Conservation (phyloP, 1,140 invertebrate species). For the Sminthurides bifidus region DNA sequence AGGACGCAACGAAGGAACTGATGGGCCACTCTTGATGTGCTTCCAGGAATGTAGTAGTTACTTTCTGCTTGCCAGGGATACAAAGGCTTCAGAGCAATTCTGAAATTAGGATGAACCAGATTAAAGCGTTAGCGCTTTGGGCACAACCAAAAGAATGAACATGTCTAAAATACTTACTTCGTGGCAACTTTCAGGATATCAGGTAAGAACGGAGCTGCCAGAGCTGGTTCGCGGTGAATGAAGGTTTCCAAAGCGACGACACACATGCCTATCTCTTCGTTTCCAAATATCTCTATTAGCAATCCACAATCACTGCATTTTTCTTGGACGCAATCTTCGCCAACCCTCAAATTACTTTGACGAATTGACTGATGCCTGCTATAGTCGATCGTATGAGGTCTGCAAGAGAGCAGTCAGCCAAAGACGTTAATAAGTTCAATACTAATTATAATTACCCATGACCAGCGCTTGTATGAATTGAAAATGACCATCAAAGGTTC, state of each 20-base stretch:
- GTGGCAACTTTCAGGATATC: constrained; percentile 79
- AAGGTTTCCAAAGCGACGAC: constrained; percentile 89
- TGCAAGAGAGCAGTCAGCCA: not conserved
- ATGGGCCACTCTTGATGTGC: constrained; percentile 81
- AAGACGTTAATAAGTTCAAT: not conserved
- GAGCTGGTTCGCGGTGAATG: constrained; percentile 83
- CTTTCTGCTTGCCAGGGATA: constrained; percentile 87
- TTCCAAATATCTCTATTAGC: constrained; percentile 82
- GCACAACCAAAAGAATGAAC: too few species aligned
- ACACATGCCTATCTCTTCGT: constrained; percentile 90
- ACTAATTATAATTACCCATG: not conserved
- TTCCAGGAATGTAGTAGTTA: constrained; percentile 72
- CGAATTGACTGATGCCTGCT: constrained; percentile 34
- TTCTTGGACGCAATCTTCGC: constrained; percentile 45
- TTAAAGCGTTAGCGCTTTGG: too few species aligned
- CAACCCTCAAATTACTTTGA: constrained; percentile 52
- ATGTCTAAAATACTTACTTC: too few species aligned
- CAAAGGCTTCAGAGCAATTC: constrained; percentile 57
- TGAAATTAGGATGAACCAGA: constrained; percentile 35
- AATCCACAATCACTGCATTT: constrained; percentile 69
- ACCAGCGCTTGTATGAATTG: too few species aligned
- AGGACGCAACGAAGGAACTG: constrained; percentile 93
- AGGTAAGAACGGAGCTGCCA: constrained; percentile 84
- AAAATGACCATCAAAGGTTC: too few species aligned
- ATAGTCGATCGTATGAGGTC: constrained; percentile 3